Evolutionary conservation across 2,888 invertebrate species (phyloP).

Genomic region (Nipponacmea schrenckii): DNA sequence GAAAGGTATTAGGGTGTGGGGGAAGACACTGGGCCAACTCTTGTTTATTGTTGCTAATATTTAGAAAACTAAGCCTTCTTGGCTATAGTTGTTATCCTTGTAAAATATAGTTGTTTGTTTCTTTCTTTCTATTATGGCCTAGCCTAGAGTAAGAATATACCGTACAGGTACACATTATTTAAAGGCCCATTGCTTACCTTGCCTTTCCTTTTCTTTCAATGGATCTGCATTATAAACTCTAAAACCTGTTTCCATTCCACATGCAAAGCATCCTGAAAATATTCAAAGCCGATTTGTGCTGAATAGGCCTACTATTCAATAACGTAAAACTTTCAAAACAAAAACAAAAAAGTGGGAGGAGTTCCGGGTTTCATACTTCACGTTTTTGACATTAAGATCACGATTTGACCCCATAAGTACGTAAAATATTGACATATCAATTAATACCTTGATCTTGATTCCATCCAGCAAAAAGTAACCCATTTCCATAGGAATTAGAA

Average conservation of each 20-base stretch:
- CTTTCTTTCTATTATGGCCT: no score
- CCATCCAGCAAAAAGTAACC: conserved; percentile 91
- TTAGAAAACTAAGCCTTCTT: no score
- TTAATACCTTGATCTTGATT: conserved; percentile 94
- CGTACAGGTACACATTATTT: no score
- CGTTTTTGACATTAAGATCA: background rate
- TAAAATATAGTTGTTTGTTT: no score
- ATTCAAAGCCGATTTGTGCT: background rate
- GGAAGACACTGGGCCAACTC: no score
- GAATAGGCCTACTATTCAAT: background rate
- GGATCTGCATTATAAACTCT: conserved; percentile 97
- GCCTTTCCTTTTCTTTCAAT: conserved; percentile 93
- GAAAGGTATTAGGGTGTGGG: no score
- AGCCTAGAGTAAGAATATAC: no score
- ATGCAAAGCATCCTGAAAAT: conserved; percentile 92
- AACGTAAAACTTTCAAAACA: no score
- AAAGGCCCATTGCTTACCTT: no score
- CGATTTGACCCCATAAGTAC: background rate
- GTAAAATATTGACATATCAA: no score
- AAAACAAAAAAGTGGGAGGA: conserved; percentile 19
- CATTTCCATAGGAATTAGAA: conserved; percentile 69
- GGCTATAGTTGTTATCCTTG: no score
- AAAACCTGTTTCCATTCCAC: conserved; percentile 96
- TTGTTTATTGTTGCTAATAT: no score
- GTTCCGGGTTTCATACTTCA: background rate